Conservation (phyloP, 2,113 vertebrate species). For the Cyanocitta stelleri region DNA sequence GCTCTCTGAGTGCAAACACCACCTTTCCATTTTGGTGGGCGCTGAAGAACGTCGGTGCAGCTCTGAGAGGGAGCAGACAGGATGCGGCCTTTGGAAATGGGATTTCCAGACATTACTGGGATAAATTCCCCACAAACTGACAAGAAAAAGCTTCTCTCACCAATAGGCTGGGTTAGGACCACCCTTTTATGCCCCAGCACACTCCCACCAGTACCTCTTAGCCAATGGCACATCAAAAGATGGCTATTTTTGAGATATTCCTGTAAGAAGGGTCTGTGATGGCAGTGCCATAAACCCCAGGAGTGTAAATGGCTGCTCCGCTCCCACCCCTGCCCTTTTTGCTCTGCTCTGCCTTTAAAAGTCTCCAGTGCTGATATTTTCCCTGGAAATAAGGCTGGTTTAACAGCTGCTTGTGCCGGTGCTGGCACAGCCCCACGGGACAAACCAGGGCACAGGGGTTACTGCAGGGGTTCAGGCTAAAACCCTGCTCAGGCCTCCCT, state of each 20-base stretch:
- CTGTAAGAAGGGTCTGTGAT: not conserved
- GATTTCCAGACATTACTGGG: not conserved
- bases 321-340: not conserved
- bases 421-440: not conserved
- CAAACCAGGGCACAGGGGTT: not conserved
- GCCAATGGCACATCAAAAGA: not conserved
- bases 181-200: not conserved
- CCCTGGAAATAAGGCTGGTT: not conserved
- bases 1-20: not conserved
- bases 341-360: not conserved
- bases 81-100: not conserved
- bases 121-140: not conserved
- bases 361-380: not conserved
- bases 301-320: not conserved
- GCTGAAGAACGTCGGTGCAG: accelerated
- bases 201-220: not conserved
- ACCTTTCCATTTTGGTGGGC: accelerated
- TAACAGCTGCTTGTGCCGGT: not conserved
- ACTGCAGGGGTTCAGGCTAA: not conserved
- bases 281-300: not conserved
- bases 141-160: too few species aligned
- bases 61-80: not conserved
- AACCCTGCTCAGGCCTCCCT: not conserved
- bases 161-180: not conserved
- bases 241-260: not conserved